Percentiles rank a stretch among this genome's conserved stretches.
phyloP scores from a whole-genome alignment of 2,888 invertebrate species.

The Leptinotarsa peninsularis region DNA sequence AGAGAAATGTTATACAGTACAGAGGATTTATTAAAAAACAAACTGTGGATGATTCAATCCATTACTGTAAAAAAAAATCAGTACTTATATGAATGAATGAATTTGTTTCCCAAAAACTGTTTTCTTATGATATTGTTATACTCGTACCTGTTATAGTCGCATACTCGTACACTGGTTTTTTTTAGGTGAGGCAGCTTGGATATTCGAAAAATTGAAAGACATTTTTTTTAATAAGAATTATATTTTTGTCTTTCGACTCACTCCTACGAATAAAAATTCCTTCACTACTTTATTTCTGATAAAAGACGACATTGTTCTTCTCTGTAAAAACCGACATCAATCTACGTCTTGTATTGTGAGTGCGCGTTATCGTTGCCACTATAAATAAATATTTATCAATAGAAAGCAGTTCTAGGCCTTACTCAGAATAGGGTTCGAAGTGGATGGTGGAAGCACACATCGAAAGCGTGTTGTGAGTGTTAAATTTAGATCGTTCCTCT shows the following conservation, averaged over 20 bases:
- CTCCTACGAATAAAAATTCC: background rate
- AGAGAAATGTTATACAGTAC: too few relatives aligned
- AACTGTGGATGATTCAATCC: too few relatives aligned
- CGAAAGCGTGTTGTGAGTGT: slow-evolving; percentile 22
- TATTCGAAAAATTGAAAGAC: too few relatives aligned
- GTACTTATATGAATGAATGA: too few relatives aligned
- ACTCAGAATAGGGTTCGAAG: slow-evolving; percentile 13
- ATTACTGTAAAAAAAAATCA: too few relatives aligned
- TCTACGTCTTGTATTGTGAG: slow-evolving; percentile 25
- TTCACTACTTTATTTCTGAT: background rate
- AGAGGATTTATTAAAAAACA: too few relatives aligned
- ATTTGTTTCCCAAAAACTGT: too few relatives aligned
- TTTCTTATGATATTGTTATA: too few relatives aligned
- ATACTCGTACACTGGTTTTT: too few relatives aligned
- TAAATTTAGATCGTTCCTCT: slow-evolving; percentile 26
- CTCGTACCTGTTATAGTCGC: too few relatives aligned
- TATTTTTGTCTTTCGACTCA: background rate
- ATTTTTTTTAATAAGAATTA: too few relatives aligned
- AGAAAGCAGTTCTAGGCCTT: slow-evolving; percentile 15
- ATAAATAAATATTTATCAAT: slow-evolving; percentile 29
- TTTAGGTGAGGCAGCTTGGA: too few relatives aligned
- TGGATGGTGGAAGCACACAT: slow-evolving; percentile 13
- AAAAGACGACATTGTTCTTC: background rate
- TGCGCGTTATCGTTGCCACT: slow-evolving; percentile 23
- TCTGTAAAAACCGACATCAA: slow-evolving; percentile 19